Evolutionary conservation across 2,888 invertebrate genomes (phyloP), one percentile per base, ranked within the genome.

Genomic region (Athalia rosae): DNA sequence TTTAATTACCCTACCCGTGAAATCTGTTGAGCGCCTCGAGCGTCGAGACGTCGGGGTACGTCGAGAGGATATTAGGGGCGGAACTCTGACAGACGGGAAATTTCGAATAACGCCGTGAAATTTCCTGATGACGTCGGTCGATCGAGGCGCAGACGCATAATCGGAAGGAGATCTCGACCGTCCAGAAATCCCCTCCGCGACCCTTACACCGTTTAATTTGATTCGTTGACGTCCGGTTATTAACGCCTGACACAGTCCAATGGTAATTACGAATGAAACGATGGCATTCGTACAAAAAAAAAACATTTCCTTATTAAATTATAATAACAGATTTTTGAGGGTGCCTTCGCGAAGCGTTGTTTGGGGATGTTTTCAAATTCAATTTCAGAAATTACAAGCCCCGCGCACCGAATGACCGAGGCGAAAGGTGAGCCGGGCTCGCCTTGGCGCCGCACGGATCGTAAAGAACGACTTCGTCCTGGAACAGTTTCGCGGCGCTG

Each of bases 371-470:
- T 64, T 28, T 64, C 13, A 8, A n/a, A 47, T 13, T n/a, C 47
- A 8, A 5, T 4, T 67, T 67, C 63, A 28, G 28, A 28, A 28
- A 28, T 48, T 67, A 67, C 48, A 15, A 53, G 53, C 28, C 53
- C 5, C 9, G 9, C 15, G 67, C 9, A 58, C 58, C 58, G 71
- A 58, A 50, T 50, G 80, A 77, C 81, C 79, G 80, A 81, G 79
- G 80, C 81, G 80, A 84, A 85, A 82, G 86, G 86, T 85, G 85
- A 86, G 85, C 85, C 84, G 28, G 28, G 28, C 28, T 28, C 28
- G 71, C 43, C 79, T 81, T 85, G 86, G 86, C 86, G 85, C 85
- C 86, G 85, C 80, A 81, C 76, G 77, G 86, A 84, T 86, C 86
- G 86, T 86, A 86, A 86, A 86, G 83, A 78, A 78, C 79, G 77